These are phyloP conservation scores for Scaptomyza cyrtandrae DNA, from an alignment of 2,888 invertebrate genomes.

Conservation along the genomic window DNA sequence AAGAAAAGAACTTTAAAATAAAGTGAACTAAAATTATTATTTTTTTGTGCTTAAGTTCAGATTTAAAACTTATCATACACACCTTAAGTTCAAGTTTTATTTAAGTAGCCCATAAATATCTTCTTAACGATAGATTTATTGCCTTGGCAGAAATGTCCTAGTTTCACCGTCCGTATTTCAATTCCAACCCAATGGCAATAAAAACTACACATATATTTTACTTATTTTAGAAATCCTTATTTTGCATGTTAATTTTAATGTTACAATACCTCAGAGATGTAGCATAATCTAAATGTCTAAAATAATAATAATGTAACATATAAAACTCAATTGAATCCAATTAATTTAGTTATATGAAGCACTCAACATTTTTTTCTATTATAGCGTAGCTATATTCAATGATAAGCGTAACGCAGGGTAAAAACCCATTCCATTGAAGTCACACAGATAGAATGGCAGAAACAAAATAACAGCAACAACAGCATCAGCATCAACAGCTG, in stretches of 20 bases:
- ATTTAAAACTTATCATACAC: too few relatives aligned
- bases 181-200: too few relatives aligned
- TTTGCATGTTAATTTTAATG: too few relatives aligned
- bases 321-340: neutral
- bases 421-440: slow-evolving; percentile 9
- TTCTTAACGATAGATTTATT: neutral
- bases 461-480: neutral
- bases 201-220: too few relatives aligned
- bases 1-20: too few relatives aligned
- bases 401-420: slow-evolving; percentile 12
- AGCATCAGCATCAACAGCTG: slow-evolving; percentile 12
- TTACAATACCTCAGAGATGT: neutral
- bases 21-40: too few relatives aligned
- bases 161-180: too few relatives aligned
- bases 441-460: slow-evolving; percentile 1
- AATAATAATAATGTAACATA: neutral
- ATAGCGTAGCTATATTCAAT: slow-evolving; percentile 8
- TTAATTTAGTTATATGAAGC: slow-evolving; percentile 2
- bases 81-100: neutral
- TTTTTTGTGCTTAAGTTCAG: too few relatives aligned
- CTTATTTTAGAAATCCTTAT: too few relatives aligned
- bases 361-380: slow-evolving; percentile 1
- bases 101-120: neutral
- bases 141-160: neutral
- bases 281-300: too few relatives aligned